Base-by-base conservation (phyloP, 2,113 vertebrate genomes). In the Perccottus glenii region DNA sequence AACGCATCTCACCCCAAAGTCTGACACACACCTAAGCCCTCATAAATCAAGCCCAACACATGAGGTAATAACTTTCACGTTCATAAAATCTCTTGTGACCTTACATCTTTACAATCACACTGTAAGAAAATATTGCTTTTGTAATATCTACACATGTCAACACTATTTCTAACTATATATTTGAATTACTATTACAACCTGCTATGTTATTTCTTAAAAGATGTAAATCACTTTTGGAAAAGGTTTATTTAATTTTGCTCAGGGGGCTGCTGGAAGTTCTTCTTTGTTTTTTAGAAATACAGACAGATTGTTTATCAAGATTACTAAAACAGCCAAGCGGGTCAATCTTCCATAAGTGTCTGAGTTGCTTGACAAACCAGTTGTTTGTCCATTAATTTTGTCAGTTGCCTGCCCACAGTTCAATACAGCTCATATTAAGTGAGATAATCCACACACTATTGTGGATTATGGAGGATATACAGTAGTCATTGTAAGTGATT, bases 21-120 rank as follows among this genome's bases (percentile, higher is more conserved):
- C 92, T 6, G 88, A 96, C 79, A 94, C 94, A 27, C 71, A 93
- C 66, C 86, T 94, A 66, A 96, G 95, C 77, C 96, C 95, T n/a
- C 93, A 93, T 67, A 98, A 96, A 80, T 95, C 94, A 5, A 98
- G 96, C 75, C 94, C 95, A 0, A 96, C 96, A 1, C 96, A 96
- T 0, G 98, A 99, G 94, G 98, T 98, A 85, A 27, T 6, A 15
- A 11, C 5, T 36, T 35, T 0, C 11, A 14, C 36, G 9, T 16
- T 9, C 46, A 49, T 9, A 16, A 8, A 27, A 55, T 9, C 27
- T 15, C 11, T 9, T 19, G 2, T 47, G 15, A 16, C 33, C 40
- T 11, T 6, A 40, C 1, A 8, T 40, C 5, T 6, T 40, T 40
- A 40, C 38, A 27, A 27, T 27, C 3, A 27, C 1, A 27, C 8